phyloP scores from a whole-genome alignment of 2,113 vertebrate genomes.

The Tiliqua scincoides region DNA sequence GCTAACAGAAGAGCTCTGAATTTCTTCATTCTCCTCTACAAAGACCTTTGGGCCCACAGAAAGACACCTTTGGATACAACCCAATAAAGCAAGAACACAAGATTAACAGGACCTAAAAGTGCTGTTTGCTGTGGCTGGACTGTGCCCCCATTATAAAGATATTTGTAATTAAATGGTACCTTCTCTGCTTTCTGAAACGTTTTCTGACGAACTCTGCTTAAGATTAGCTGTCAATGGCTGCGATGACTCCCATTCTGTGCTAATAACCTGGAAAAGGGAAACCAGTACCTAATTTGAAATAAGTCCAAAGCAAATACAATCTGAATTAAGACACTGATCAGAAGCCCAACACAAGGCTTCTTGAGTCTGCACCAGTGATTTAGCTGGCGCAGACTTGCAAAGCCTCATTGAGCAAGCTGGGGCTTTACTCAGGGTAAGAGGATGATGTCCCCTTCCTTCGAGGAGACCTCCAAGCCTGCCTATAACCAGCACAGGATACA shows the following conservation, averaged over 20 bases:
- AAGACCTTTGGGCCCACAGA: too few species aligned
- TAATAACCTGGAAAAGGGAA: constrained; percentile 44
- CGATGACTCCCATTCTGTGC: constrained; percentile 31
- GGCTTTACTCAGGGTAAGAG: too few species aligned
- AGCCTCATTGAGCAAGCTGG: too few species aligned
- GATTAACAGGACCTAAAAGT: background rate
- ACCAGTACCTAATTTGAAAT: background rate
- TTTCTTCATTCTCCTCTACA: too few species aligned
- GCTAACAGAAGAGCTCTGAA: too few species aligned
- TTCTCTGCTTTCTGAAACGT: constrained; percentile 48
- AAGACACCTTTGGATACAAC: background rate
- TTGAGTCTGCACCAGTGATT: too few species aligned
- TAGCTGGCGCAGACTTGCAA: too few species aligned
- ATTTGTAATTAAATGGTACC: constrained; percentile 51
- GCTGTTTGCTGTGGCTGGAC: background rate
- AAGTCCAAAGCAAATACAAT: background rate
- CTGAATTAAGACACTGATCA: background rate
- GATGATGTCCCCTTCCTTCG: too few species aligned
- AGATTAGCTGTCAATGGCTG: constrained; percentile 36
- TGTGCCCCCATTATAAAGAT: background rate
- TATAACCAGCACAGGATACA: too few species aligned
- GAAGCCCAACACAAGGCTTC: too few species aligned
- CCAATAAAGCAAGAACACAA: background rate
- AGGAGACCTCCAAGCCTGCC: too few species aligned
- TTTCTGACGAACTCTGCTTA: constrained; percentile 40